These are phyloP conservation scores for Lateolabrax maculatus DNA, from an alignment of 2,797 vertebrate species.

Conservation along the genomic window DNA sequence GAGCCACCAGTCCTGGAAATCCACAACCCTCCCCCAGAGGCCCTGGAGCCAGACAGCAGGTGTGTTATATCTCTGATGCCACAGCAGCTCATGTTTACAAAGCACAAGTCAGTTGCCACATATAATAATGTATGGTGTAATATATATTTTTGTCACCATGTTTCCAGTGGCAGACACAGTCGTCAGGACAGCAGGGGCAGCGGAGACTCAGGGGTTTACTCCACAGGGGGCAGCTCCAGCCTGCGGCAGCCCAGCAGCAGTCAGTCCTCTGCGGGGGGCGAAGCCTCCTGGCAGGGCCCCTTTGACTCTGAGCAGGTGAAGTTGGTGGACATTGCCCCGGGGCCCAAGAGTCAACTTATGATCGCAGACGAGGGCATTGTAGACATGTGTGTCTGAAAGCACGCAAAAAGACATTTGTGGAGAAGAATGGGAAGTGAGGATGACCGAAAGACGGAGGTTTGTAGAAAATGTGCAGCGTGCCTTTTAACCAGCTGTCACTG, in stretches of 20 bases:
- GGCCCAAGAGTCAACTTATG: neutral
- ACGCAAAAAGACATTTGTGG: neutral
- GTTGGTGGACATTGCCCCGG: constrained; percentile 39
- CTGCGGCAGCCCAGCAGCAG: neutral
- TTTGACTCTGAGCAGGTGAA: constrained; percentile 36
- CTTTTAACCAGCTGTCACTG: constrained; percentile 31
- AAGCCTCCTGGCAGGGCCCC: constrained; percentile 1
- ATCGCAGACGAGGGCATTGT: constrained; percentile 43
- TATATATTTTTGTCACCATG: neutral
- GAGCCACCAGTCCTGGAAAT: constrained; percentile 34
- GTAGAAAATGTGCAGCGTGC: constrained; percentile 20
- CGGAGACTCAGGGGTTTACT: constrained; percentile 82
- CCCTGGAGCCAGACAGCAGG: constrained; percentile 56
- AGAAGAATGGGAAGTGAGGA: neutral
- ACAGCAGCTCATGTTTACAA: neutral
- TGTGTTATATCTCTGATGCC: neutral
- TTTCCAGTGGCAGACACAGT: constrained; percentile 55
- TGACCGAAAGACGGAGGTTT: neutral
- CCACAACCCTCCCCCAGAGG: constrained; percentile 22
- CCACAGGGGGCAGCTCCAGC: constrained; percentile 66
- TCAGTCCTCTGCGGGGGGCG: fast-evolving
- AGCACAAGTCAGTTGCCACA: neutral
- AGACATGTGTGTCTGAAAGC: constrained; percentile 57
- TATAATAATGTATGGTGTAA: neutral
- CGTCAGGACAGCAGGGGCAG: constrained; percentile 78